A percentile compares a stretch with the other conserved stretches of the same genome.
These are phyloP conservation scores for Sebastes wilsoni DNA, from an alignment of 2,797 vertebrate species.

Conservation along the genomic window DNA sequence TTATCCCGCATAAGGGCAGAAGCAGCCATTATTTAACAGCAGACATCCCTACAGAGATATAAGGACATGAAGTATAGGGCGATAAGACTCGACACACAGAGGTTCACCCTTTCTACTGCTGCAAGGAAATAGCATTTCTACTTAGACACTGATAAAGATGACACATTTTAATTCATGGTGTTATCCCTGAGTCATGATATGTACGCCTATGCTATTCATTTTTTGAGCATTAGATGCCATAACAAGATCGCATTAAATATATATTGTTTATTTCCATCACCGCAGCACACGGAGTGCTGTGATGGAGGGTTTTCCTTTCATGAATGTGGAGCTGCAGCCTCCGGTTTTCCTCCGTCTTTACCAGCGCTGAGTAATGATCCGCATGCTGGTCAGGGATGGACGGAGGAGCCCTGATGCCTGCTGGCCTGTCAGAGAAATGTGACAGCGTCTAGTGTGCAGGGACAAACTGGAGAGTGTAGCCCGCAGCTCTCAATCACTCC, in stretches of 20 bases:
- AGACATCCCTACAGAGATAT: slow-evolving; percentile 35
- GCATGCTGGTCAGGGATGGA: slow-evolving; percentile 64
- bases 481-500: slow-evolving; percentile 72
- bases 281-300: neutral
- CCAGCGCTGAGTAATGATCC: slow-evolving; percentile 63
- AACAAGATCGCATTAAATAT: slow-evolving; percentile 15
- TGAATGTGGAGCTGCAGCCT: neutral
- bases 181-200: slow-evolving; percentile 5
- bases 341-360: slow-evolving; percentile 36
- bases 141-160: slow-evolving; percentile 9
- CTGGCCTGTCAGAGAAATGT: slow-evolving; percentile 80
- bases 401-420: slow-evolving; percentile 63
- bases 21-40: slow-evolving; percentile 32
- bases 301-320: slow-evolving; percentile 20
- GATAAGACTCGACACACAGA: slow-evolving; percentile 25
- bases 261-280: slow-evolving; percentile 22
- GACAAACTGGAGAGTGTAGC: slow-evolving; percentile 69
- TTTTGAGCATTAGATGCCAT: neutral
- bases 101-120: slow-evolving; percentile 16
- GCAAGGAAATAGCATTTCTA: slow-evolving; percentile 3
- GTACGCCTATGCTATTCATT: neutral
- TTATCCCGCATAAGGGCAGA: slow-evolving; percentile 4
- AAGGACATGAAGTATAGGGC: slow-evolving; percentile 17
- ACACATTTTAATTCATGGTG: slow-evolving; percentile 14
- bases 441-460: slow-evolving; percentile 70